Evolutionary conservation across 1,140 invertebrate species (phyloP).

Genomic region (Centruroides vittatus): DNA sequence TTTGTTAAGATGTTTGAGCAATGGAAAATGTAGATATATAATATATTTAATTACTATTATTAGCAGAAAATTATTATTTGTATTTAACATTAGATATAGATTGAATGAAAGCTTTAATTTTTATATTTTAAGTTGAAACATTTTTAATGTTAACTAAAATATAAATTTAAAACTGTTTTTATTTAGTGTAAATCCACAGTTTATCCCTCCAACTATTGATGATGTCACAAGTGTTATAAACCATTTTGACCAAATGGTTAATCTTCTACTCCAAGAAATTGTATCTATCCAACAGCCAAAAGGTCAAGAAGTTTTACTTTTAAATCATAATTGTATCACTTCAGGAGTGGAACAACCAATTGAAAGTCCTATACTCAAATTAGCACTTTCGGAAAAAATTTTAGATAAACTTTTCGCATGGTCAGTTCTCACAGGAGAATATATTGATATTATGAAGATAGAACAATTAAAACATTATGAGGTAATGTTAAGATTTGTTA

Average conservation of each 20-base stretch:
- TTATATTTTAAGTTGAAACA: too few species aligned
- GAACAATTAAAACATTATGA: slow-evolving; percentile 73
- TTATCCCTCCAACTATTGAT: slow-evolving; percentile 33
- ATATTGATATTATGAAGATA: slow-evolving; percentile 54
- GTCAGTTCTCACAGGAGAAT: slow-evolving; percentile 31
- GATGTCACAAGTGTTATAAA: slow-evolving; percentile 80
- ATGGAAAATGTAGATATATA: too few species aligned
- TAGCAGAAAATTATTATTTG: too few species aligned
- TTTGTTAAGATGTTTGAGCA: too few species aligned
- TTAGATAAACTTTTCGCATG: slow-evolving; percentile 37
- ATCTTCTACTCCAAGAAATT: slow-evolving; percentile 65
- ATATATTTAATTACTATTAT: too few species aligned
- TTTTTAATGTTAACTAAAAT: too few species aligned
- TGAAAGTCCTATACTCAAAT: slow-evolving; percentile 36
- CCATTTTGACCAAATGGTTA: slow-evolving; percentile 81
- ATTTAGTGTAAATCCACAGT: not conserved
- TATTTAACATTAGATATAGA: too few species aligned
- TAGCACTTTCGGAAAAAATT: slow-evolving; percentile 33
- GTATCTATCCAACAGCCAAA: slow-evolving; percentile 25
- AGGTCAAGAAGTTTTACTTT: slow-evolving; percentile 13
- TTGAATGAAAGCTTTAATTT: too few species aligned
- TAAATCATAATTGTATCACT: slow-evolving; percentile 6
- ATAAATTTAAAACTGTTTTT: too few species aligned
- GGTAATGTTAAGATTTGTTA: slow-evolving; percentile 5
- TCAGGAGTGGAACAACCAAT: slow-evolving; percentile 10